Base-by-base conservation (phyloP, 30 jellyfish, hydroid and myxozoan genomes). In the Euphysa ruthae region DNA sequence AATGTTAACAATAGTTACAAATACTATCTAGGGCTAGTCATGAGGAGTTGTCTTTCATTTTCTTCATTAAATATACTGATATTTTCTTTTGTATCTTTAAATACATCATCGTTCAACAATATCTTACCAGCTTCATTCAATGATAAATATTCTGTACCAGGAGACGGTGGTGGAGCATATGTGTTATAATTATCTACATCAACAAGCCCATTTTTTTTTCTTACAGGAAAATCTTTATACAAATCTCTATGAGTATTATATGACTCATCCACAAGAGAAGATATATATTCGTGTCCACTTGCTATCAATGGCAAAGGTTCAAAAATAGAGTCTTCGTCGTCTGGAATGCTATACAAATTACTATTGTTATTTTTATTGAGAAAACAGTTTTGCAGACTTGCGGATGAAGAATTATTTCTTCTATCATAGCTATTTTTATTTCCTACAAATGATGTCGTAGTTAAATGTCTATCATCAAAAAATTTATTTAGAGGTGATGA, bases 91-190 rank as follows among this genome's bases (percentile, higher is more conserved):
- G n/a, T n/a, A n/a, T n/a, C n/a, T n/a, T n/a, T n/a, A n/a, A n/a
- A n/a, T n/a, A n/a, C n/a, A n/a, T n/a, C n/a, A n/a, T n/a, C n/a
- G n/a, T n/a, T n/a, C n/a, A n/a, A n/a, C n/a, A n/a, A n/a, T n/a
- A n/a, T n/a, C n/a, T n/a, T n/a, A n/a, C n/a, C n/a, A n/a, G n/a
- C n/a, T n/a, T n/a, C n/a, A n/a, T n/a, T n/a, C n/a, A n/a, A 46
- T 8, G 75, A 14, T 20, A 58, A 2, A 68, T 20, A 68, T 49
- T 68, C 80, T 19, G 43, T 35, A 7, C 77, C 74, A 14, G 78
- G 76, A 6, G 80, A 68, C 15, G 80, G 80, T 6, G 80, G 80
- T 19, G 80, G 78, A n/a, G 75, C 77, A 35, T 68, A 68, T 19
- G 19, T 31, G 49, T 22, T 24, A 43, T 43, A 68, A 50, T 52